Percentiles rank a stretch among this genome's conserved stretches.
Evolutionary conservation across 2,797 vertebrate species (phyloP).

Genomic region (Hemibagrus guttatus): DNA sequence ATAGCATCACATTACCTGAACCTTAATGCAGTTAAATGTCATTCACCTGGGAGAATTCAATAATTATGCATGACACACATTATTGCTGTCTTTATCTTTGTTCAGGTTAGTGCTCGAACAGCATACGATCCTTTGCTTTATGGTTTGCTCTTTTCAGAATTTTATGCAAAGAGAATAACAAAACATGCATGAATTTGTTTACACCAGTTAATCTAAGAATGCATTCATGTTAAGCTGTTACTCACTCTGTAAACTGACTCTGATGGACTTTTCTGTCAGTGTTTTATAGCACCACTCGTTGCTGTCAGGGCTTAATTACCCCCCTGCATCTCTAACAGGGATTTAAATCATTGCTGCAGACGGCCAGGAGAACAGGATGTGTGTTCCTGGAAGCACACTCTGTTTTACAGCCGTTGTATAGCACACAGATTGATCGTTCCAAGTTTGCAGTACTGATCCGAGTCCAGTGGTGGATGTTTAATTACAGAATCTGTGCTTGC

Average conservation of each 20-base stretch:
- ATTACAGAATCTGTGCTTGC: conserved; percentile 49
- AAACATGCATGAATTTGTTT: conserved; percentile 20
- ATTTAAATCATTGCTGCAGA: conserved; percentile 51
- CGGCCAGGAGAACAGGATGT: conserved; percentile 42
- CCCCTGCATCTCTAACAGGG: conserved; percentile 44
- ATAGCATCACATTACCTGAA: conserved; percentile 29
- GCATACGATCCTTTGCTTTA: neutral
- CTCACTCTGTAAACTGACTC: conserved; percentile 39
- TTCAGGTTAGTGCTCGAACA: neutral
- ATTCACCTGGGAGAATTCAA: conserved; percentile 38
- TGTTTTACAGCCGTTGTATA: conserved; percentile 49
- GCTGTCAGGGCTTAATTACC: conserved; percentile 54
- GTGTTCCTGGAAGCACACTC: conserved; percentile 52
- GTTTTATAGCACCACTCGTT: conserved; percentile 52
- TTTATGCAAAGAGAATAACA: conserved; percentile 19
- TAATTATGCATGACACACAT: conserved; percentile 34
- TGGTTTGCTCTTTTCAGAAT: conserved; percentile 14
- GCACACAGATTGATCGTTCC: conserved; percentile 41
- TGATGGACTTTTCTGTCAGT: conserved; percentile 45
- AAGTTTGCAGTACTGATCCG: conserved; percentile 34
- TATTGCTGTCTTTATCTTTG: conserved; percentile 25
- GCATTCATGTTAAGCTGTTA: conserved; percentile 35
- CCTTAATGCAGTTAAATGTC: conserved; percentile 50
- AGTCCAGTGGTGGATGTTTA: conserved; percentile 49
- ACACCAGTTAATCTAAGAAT: conserved; percentile 17